Conservation (phyloP, 2,113 vertebrate genomes). For the Ibidorhyncha struthersii region DNA sequence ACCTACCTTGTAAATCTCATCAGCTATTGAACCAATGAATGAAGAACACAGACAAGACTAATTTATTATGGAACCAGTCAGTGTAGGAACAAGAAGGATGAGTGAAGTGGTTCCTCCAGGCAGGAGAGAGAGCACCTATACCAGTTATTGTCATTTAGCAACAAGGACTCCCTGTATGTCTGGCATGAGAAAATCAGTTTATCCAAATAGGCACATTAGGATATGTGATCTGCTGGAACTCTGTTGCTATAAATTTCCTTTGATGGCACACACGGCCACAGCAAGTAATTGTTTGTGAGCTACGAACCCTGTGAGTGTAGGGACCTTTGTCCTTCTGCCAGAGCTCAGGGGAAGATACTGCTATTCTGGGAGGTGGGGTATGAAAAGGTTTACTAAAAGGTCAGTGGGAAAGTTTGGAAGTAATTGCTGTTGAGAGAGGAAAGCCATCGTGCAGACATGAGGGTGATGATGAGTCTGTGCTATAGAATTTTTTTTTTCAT, state of each 20-base stretch:
- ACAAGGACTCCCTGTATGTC: neutral
- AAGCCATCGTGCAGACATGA: neutral
- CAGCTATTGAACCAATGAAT: neutral
- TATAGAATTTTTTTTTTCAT: neutral
- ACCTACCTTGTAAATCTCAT: neutral
- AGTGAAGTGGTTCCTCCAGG: neutral
- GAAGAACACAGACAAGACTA: neutral
- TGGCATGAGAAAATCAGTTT: neutral
- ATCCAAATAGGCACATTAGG: neutral
- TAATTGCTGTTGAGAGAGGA: neutral
- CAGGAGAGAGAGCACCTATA: neutral
- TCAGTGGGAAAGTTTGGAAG: neutral
- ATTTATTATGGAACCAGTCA: neutral
- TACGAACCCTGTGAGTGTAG: neutral
- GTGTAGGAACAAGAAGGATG: neutral
- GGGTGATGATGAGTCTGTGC: neutral
- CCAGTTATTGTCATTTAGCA: neutral
- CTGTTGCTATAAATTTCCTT: neutral
- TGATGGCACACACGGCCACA: neutral
- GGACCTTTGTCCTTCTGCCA: neutral
- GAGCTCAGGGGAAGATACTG: neutral
- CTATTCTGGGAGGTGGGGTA: neutral
- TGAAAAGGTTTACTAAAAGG: neutral
- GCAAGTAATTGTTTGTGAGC: neutral
- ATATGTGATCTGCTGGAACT: neutral